Evolutionary conservation across 2,797 vertebrate genomes (phyloP).

Genomic region (Pristis pectinata): DNA sequence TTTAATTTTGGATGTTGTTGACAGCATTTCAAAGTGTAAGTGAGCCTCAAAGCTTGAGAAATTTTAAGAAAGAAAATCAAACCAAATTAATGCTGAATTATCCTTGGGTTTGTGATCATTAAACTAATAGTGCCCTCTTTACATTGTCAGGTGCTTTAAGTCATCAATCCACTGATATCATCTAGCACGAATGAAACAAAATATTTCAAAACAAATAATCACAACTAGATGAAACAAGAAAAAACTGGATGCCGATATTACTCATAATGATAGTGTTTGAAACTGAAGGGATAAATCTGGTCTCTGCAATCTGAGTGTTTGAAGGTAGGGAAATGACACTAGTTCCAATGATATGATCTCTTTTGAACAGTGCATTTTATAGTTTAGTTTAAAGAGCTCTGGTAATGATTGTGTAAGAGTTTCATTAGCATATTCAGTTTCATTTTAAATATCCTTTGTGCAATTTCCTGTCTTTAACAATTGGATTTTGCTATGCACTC

Average conservation of each 20-base stretch:
- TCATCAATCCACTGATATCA: not conserved
- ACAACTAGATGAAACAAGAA: not conserved
- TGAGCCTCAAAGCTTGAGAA: not conserved
- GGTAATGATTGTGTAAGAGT: not conserved
- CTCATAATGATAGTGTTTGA: not conserved
- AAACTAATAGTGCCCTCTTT: not conserved
- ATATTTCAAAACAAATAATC: not conserved
- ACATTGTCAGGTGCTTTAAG: not conserved
- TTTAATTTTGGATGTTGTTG: not conserved
- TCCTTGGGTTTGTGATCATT: not conserved
- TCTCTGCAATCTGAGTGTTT: not conserved
- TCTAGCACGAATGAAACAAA: not conserved
- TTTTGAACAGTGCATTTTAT: not conserved
- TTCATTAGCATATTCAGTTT: not conserved
- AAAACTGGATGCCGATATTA: not conserved
- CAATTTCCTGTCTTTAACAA: not conserved
- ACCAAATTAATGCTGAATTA: not conserved
- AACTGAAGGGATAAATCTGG: not conserved
- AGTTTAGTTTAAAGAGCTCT: not conserved
- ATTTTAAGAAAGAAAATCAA: not conserved
- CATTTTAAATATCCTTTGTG: not conserved
- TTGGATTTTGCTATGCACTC: not conserved
- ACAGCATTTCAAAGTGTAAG: not conserved
- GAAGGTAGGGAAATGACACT: not conserved
- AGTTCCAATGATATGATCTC: not conserved